Evolutionary conservation across 2,113 vertebrate species (phyloP).

Genomic region (Terrapene triunguis): DNA sequence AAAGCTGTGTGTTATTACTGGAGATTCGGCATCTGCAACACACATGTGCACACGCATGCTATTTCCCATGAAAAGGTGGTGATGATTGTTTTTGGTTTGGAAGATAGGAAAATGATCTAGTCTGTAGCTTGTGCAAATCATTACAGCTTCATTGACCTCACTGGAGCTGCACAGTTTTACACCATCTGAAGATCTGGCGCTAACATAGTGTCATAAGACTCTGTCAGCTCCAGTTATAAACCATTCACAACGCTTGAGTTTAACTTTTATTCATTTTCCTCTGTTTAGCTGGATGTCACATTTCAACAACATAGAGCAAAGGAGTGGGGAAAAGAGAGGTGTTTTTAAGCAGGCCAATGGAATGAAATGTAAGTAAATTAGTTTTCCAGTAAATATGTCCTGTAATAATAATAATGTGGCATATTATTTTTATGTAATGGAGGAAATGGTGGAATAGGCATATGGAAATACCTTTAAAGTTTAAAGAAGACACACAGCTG

Average conservation of each 20-base stretch:
- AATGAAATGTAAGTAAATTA: conserved; percentile 11
- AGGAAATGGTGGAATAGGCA: background rate
- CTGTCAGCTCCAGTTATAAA: background rate
- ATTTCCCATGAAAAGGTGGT: accelerated
- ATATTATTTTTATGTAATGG: background rate
- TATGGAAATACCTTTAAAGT: background rate
- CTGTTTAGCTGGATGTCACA: background rate
- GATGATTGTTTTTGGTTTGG: background rate
- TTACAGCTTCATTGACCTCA: accelerated
- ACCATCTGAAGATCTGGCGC: background rate
- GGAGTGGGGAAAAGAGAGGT: background rate
- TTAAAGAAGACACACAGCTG: background rate
- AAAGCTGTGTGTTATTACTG: background rate
- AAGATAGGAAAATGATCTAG: background rate
- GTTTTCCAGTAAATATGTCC: background rate
- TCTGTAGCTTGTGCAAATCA: background rate
- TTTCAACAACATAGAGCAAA: conserved; percentile 8
- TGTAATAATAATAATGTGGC: background rate
- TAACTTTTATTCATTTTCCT: conserved; percentile 11
- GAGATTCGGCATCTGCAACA: conserved; percentile 14
- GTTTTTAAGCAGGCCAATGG: background rate
- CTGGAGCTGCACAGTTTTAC: background rate
- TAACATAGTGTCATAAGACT: background rate
- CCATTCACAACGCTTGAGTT: background rate
- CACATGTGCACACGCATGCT: too few species aligned